These are phyloP conservation scores for Thaumatotibia leucotreta DNA, from an alignment of 1,140 invertebrate genomes.

Conservation along the genomic window DNA sequence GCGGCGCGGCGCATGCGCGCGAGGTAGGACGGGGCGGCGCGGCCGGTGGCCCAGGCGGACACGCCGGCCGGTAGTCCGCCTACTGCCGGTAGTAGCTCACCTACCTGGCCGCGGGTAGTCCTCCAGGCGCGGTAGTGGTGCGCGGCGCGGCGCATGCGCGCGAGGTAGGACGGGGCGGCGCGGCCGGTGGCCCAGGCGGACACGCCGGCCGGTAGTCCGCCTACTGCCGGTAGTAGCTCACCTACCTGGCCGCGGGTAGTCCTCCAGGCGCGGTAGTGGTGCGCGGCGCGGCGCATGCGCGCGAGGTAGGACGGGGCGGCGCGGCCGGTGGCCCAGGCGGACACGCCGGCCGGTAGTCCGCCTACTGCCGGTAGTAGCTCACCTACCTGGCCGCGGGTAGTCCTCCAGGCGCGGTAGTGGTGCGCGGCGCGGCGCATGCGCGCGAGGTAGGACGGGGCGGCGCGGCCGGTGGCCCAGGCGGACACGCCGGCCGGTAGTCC, in stretches of 20 bases:
- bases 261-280: constrained; percentile 37
- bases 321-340: not conserved
- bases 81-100: no score
- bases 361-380: no score
- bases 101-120: not conserved
- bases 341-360: no score
- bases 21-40: constrained; percentile 62
- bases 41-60: constrained; percentile 58
- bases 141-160: constrained; percentile 52
- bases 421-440: no score
- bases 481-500: no score
- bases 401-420: no score
- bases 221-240: no score
- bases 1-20: constrained; percentile 53
- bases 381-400: no score
- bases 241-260: not conserved
- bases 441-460: constrained; percentile 41
- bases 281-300: constrained; percentile 52
- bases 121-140: constrained; percentile 38
- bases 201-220: constrained; percentile 56
- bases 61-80: constrained; percentile 37
- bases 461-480: constrained; percentile 60
- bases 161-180: constrained; percentile 60
- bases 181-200: constrained; percentile 62
- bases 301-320: constrained; percentile 39